Percentiles rank a stretch among this genome's conserved stretches.
Conservation (phyloP, 2,888 invertebrate species). For the Galerucella pusilla region DNA sequence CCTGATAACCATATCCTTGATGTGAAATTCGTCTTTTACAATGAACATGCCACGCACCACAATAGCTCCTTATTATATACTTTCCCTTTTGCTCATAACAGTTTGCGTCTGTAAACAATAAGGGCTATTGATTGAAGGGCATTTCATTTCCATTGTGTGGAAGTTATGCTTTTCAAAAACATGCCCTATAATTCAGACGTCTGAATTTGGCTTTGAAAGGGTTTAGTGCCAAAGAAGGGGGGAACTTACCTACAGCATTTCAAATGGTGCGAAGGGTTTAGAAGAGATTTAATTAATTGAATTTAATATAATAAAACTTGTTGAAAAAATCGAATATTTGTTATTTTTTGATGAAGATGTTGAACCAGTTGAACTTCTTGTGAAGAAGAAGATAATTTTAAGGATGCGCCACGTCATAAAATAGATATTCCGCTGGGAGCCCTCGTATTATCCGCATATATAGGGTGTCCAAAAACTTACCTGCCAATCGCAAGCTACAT, state of each 20-base stretch:
- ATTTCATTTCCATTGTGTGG: slow-evolving; percentile 44
- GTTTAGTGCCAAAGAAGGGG: slow-evolving; percentile 15
- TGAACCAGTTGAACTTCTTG: no score
- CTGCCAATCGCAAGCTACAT: no score
- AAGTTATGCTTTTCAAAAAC: slow-evolving; percentile 43
- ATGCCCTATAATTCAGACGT: slow-evolving; percentile 30
- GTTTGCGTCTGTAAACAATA: slow-evolving; percentile 47
- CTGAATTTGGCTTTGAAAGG: slow-evolving; percentile 24
- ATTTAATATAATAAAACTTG: not conserved
- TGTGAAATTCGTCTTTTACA: slow-evolving; percentile 19
- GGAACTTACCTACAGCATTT: not conserved
- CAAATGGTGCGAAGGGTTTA: not conserved
- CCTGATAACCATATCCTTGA: slow-evolving; percentile 19
- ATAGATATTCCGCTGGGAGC: no score
- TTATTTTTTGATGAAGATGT: no score
- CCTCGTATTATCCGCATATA: no score
- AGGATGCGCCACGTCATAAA: no score
- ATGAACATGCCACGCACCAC: slow-evolving; percentile 19
- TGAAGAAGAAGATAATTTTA: no score
- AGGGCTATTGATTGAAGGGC: slow-evolving; percentile 44
- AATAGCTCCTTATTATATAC: slow-evolving; percentile 34
- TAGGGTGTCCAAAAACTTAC: no score
- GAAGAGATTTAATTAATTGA: not conserved
- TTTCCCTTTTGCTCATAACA: slow-evolving; percentile 28
- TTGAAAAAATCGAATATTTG: no score